These are phyloP conservation scores for Hexactinellida sp. DNA, from an alignment of 37 sponge, comb jelly and placozoan species.

Conservation along the genomic window DNA sequence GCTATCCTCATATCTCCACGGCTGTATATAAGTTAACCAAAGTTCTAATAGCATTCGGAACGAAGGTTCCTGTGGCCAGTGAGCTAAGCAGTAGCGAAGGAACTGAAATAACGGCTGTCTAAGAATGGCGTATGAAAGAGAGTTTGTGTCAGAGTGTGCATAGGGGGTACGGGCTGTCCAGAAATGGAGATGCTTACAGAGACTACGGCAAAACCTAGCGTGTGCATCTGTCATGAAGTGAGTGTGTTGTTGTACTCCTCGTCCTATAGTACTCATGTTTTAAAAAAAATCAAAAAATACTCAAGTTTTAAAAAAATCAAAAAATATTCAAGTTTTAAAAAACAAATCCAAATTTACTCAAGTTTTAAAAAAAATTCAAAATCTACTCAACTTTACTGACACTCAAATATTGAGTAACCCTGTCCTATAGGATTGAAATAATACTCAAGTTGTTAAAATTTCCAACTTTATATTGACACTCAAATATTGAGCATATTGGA, in stretches of 20 bases:
- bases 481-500: too few relatives aligned
- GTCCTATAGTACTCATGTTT: too few relatives aligned
- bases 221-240: slow-evolving; percentile 17
- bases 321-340: too few relatives aligned
- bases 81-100: not conserved
- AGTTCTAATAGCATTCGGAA: not conserved
- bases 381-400: too few relatives aligned
- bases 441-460: too few relatives aligned
- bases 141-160: not conserved
- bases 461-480: too few relatives aligned
- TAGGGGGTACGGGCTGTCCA: not conserved
- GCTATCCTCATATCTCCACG: slow-evolving; percentile 6
- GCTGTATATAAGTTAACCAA: not conserved
- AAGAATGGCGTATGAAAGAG: not conserved
- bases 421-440: too few relatives aligned
- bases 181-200: slow-evolving; percentile 11
- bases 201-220: not conserved
- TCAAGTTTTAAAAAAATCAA: too few relatives aligned
- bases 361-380: too few relatives aligned
- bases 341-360: too few relatives aligned
- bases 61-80: slow-evolving; percentile 5
- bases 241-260: not conserved
- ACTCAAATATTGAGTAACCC: too few relatives aligned
- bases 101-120: not conserved
- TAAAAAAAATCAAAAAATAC: too few relatives aligned